Base-by-base conservation (phyloP, 2,113 vertebrate genomes). In the Craseonycteris thonglongyai region DNA sequence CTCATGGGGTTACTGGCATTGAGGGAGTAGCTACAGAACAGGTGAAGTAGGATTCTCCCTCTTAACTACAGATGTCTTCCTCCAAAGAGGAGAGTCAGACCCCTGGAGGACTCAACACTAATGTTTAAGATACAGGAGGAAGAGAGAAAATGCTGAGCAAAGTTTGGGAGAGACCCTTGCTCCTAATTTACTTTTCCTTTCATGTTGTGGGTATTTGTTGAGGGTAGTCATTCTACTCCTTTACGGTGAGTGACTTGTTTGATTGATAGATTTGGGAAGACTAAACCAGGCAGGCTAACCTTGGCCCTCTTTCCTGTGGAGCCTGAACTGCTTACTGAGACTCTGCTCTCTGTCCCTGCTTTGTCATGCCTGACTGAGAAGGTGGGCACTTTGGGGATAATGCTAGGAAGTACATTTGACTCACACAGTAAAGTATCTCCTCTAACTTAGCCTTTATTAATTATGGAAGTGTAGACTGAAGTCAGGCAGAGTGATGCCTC, bases 311-410 rank as follows among this genome's bases (percentile, higher is more conserved):
- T 10, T 30, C 7, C 10, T 18, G 24, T 76, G n/a, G 35, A 35
- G 12, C 6, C 40, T 9, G 26, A 38, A 8, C 7, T 30, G 5
- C 11, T 69, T 28, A 11, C 33, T 7, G 45, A 19, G 4, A 7
- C 2, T 6, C 3, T 0, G 0, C 51, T 74, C 5, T 22, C 40
- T 30, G 15, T 2, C 10, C 15, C 21, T 24, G 56, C 10, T 28
- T 26, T n/a, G 33, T 49, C 84, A 49, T 28, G 24, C 38, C 1
- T 42, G 35, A 14, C 12, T 33, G 4, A 6, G 11, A 19, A 19
- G 21, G 24, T 47, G 59, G 30, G 82, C n/a, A 13, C 3, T 66
- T 54, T 40, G 45, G 51, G 38, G 30, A 81, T 30, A n/a, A 2
- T 24, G 35, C 7, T 6, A 13, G 33, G n/a, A 78, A 95, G 56